Base-by-base conservation (phyloP, 2,888 invertebrate species). In the Microctonus aethiopoides region DNA sequence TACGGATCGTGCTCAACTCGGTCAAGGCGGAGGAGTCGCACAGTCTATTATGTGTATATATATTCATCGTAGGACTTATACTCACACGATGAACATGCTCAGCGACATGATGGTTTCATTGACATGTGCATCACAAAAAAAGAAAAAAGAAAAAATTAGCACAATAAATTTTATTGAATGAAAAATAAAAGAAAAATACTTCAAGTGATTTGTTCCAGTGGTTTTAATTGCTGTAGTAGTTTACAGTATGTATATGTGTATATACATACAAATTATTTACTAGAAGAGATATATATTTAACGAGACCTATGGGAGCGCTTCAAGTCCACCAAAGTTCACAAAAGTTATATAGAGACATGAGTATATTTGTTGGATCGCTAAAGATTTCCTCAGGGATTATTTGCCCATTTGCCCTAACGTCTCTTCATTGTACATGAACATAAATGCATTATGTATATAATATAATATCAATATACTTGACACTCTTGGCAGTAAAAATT, bases 1-100 rank as follows among this genome's bases (percentile, higher is more conserved):
- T 80, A 84, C 81, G 83, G 84, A 82, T 80, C 77, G 79, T 78
- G 80, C 80, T 79, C 80, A 85, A 84, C 84, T 84, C 83, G 84
- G 84, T 83, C 84, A 85, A 85, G 84, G 84, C 77, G 78, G 81
- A 81, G 83, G 80, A 83, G 72, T 69, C 72, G 68, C 68, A 68
- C 68, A 61, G 6, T 46, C 16, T 46, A 46, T 16, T 46, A 16
- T 7, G 16, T 46, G n/a, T 46, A 46, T 46, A n/a, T 39, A 6
- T 72, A 64, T 67, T 63, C 70, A 66, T 63, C 61, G 52, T 61
- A 61, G 70, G 61, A 65, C 65, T 24, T 26, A 69, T 26, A 69
- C 69, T 61, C 68, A 59, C 65, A 52, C 63, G 66, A 60, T 72
- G 68, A 56, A 65, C 36, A 65, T 54, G 65, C 56, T 56, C 39